These are phyloP conservation scores for Etia nguti DNA, from an alignment of 2,113 vertebrate genomes.

Conservation along the genomic window DNA sequence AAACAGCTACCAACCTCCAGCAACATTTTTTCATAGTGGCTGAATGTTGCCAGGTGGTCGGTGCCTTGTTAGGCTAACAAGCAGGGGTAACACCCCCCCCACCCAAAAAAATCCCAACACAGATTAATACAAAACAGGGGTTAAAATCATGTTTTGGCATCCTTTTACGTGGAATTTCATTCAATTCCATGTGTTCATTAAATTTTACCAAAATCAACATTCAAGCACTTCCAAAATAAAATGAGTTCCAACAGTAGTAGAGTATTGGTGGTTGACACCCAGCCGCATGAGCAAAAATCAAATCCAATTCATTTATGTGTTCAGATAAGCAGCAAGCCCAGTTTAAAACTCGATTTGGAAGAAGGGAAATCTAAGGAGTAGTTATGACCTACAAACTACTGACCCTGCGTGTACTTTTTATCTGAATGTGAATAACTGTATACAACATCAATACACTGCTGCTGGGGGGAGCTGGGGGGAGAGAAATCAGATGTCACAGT, in stretches of 20 bases:
- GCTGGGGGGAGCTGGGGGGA: neutral
- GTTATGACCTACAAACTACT: neutral
- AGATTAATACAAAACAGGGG: too few species aligned
- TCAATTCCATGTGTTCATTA: neutral
- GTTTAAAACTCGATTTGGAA: neutral
- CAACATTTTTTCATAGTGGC: too few species aligned
- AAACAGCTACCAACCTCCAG: too few species aligned
- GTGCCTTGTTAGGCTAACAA: neutral
- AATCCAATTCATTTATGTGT: neutral
- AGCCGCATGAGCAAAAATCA: neutral
- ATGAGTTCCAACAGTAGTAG: neutral
- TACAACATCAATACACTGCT: constrained; percentile 16
- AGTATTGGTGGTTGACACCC: neutral
- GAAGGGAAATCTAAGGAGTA: neutral
- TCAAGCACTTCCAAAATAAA: neutral
- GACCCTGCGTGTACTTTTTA: constrained; percentile 50
- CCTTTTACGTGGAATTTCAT: neutral
- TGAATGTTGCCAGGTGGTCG: too few species aligned
- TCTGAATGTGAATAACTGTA: constrained; percentile 28
- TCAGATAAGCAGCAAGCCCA: neutral
- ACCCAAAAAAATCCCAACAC: neutral
- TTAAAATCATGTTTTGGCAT: too few species aligned
- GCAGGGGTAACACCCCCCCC: neutral
- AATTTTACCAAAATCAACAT: neutral
- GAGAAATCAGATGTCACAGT: neutral